These are phyloP conservation scores for Cepaea nemoralis DNA, from an alignment of 1,140 invertebrate genomes.

Conservation along the genomic window DNA sequence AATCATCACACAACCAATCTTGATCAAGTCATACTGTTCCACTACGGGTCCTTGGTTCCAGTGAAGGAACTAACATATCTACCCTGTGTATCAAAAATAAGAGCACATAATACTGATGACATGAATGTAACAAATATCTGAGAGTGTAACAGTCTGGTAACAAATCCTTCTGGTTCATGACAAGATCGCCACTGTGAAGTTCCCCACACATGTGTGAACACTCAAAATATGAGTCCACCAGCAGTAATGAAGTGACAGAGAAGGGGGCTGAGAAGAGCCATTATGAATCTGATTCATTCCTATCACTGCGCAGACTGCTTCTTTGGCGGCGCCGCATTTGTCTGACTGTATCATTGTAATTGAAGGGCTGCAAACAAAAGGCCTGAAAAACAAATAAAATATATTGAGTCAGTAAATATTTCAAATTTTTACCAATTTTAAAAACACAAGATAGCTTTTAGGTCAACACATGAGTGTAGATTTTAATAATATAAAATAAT, in stretches of 20 bases:
- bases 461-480: no score
- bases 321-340: slow-evolving; percentile 40
- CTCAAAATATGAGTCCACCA: no score
- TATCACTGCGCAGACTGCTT: slow-evolving; percentile 18
- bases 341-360: slow-evolving; percentile 48
- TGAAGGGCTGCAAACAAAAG: slow-evolving; percentile 55
- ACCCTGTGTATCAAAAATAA: neutral
- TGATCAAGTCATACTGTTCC: no score
- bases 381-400: slow-evolving; percentile 35
- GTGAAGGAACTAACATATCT: neutral
- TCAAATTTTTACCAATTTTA: neutral
- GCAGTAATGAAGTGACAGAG: neutral
- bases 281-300: slow-evolving; percentile 23
- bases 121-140: neutral
- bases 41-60: neutral
- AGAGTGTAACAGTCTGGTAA: neutral
- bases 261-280: neutral
- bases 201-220: neutral
- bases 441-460: no score
- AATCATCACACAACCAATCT: no score
- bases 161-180: neutral
- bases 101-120: slow-evolving; percentile 1
- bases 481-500: no score
- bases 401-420: neutral
- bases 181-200: neutral